These are phyloP conservation scores for Campoplex nolae DNA, from an alignment of 2,888 invertebrate species.

Conservation along the genomic window DNA sequence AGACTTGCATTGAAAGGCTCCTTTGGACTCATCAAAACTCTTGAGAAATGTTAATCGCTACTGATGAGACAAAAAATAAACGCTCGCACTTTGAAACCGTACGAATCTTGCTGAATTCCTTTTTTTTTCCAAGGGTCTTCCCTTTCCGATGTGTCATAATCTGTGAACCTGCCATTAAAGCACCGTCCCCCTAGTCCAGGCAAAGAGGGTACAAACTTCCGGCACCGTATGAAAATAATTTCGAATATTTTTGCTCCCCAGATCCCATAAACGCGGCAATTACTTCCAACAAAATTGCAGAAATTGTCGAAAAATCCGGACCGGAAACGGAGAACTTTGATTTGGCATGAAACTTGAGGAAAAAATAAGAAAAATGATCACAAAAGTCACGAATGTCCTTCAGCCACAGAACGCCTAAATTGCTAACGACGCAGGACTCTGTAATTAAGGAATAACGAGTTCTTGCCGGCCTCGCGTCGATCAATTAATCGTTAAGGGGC, in stretches of 20 bases:
- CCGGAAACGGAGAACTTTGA: neutral
- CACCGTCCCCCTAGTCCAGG: neutral
- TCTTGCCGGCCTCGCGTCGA: neutral
- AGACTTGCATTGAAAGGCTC: slow-evolving; percentile 8
- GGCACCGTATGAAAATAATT: neutral
- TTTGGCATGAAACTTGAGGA: neutral
- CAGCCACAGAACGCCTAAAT: neutral
- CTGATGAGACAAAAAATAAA: neutral
- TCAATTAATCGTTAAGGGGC: neutral
- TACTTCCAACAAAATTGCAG: neutral
- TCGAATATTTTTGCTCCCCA: neutral
- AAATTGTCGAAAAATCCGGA: neutral
- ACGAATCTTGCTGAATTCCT: neutral
- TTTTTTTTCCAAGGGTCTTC: neutral
- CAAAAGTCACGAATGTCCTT: neutral
- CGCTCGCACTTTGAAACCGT: neutral
- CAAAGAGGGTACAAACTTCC: neutral
- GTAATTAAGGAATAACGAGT: neutral
- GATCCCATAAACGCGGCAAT: neutral
- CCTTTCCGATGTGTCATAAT: neutral
- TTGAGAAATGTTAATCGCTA: slow-evolving; percentile 1
- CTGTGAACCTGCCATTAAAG: neutral
- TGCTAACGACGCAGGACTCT: neutral
- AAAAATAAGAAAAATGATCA: neutral
- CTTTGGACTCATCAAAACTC: neutral